Conservation (phyloP, 1,140 invertebrate genomes). For the Cheumatopsyche charites region DNA sequence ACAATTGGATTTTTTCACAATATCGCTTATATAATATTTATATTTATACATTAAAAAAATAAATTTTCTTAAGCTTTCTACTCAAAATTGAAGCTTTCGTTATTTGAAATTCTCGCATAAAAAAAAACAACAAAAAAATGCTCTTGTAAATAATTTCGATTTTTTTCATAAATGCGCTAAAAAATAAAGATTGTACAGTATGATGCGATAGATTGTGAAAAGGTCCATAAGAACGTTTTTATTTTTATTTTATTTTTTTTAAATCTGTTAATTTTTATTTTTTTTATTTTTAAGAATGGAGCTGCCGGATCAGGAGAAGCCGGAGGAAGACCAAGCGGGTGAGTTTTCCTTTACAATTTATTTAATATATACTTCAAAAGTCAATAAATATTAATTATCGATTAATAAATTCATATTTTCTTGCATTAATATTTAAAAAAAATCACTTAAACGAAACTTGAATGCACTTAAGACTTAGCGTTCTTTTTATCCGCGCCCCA, state of each 20-base stretch:
- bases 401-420: neutral
- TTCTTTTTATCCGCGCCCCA: too few species aligned
- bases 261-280: slow-evolving; percentile 59
- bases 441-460: too few species aligned
- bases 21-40: neutral
- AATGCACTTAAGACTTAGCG: too few species aligned
- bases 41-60: slow-evolving; percentile 12
- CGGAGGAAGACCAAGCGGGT: slow-evolving; percentile 79
- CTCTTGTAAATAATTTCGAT: neutral
- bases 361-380: neutral
- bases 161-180: neutral
- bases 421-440: too few species aligned
- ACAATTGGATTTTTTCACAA: neutral
- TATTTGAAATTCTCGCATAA: too few species aligned
- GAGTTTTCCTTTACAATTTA: slow-evolving; percentile 44
- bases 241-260: slow-evolving; percentile 54
- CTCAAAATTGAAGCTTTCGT: neutral
- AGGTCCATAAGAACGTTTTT: slow-evolving; percentile 23
- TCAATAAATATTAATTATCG: neutral
- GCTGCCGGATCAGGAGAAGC: slow-evolving; percentile 74
- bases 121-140: too few species aligned
- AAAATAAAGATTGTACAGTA: neutral
- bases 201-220: neutral
- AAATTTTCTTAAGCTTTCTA: neutral
- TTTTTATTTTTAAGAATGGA: slow-evolving; percentile 83